Evolutionary conservation across 2,888 invertebrate genomes (phyloP).

Genomic region (Junonia oenone): DNA sequence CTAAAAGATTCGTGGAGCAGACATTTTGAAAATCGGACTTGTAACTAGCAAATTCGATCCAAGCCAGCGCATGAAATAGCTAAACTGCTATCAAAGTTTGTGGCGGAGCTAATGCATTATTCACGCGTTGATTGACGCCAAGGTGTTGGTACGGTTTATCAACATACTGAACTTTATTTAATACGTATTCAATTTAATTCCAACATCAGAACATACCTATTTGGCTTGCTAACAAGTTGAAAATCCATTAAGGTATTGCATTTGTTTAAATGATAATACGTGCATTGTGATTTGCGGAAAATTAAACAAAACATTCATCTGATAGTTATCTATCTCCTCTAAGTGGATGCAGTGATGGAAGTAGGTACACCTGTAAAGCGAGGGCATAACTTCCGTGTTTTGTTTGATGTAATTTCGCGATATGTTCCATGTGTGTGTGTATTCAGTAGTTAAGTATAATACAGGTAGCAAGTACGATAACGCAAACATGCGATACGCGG

Average conservation of each 20-base stretch:
- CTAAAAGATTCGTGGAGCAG: constrained; percentile 40
- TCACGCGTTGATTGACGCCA: constrained; percentile 37
- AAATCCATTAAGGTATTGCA: constrained; percentile 10
- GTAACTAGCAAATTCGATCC: constrained; percentile 23
- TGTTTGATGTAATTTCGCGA: constrained; percentile 68
- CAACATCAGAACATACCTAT: constrained; percentile 3
- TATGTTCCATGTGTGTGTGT: constrained; percentile 41
- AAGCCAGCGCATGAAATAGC: constrained; percentile 7
- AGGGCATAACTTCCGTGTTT: constrained; percentile 60
- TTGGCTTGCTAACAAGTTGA: neutral
- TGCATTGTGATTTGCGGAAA: neutral
- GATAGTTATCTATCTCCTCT: neutral
- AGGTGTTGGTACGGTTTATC: constrained; percentile 19
- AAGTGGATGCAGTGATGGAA: constrained; percentile 15
- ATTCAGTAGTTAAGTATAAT: constrained; percentile 36
- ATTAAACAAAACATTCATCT: neutral
- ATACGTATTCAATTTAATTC: constrained; percentile 20
- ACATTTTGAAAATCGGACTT: constrained; percentile 33
- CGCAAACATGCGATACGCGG: constrained; percentile 50
- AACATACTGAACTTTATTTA: constrained; percentile 19
- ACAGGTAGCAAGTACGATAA: constrained; percentile 46
- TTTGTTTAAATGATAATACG: neutral
- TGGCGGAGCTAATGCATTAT: constrained; percentile 38
- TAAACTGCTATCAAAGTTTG: constrained; percentile 7
- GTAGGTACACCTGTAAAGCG: constrained; percentile 44